phyloP scores from a whole-genome alignment of 1,140 invertebrate genomes.

The Araneus ventricosus region DNA sequence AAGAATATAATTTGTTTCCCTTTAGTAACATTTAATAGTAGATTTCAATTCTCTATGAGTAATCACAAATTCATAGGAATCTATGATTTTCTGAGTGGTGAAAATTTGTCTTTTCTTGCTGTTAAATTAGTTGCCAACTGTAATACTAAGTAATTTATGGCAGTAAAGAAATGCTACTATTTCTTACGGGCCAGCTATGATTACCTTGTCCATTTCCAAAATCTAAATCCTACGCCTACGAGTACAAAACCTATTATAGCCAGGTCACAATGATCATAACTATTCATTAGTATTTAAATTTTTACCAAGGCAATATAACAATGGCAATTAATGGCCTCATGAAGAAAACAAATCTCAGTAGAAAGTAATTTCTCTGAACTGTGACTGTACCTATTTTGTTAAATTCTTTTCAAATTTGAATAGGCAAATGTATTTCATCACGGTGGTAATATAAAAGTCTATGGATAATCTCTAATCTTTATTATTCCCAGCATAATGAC shows the following conservation, averaged over 20 bases:
- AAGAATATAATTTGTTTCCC: too few relatives aligned
- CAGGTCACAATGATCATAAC: background rate
- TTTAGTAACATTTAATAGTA: too few relatives aligned
- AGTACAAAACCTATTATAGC: background rate
- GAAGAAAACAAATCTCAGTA: background rate
- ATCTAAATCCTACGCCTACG: background rate
- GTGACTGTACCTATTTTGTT: constrained; percentile 4
- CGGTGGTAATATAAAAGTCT: background rate
- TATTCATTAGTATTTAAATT: constrained; percentile 9
- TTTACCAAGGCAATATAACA: background rate
- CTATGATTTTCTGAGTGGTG: too few relatives aligned
- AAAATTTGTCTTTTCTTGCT: too few relatives aligned
- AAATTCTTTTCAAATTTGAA: constrained; percentile 35
- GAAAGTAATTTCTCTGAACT: constrained; percentile 1
- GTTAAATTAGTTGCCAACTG: too few relatives aligned
- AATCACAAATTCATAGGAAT: too few relatives aligned
- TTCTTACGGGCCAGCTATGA: background rate
- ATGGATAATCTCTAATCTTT: constrained; percentile 14
- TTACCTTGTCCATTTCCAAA: background rate
- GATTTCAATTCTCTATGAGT: too few relatives aligned
- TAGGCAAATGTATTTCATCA: constrained; percentile 34
- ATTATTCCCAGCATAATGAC: constrained; percentile 1
- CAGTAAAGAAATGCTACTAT: background rate
- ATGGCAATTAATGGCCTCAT: background rate
- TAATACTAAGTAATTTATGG: background rate